phyloP scores from a whole-genome alignment of 2,888 invertebrate species.

The Catocala sponsa region DNA sequence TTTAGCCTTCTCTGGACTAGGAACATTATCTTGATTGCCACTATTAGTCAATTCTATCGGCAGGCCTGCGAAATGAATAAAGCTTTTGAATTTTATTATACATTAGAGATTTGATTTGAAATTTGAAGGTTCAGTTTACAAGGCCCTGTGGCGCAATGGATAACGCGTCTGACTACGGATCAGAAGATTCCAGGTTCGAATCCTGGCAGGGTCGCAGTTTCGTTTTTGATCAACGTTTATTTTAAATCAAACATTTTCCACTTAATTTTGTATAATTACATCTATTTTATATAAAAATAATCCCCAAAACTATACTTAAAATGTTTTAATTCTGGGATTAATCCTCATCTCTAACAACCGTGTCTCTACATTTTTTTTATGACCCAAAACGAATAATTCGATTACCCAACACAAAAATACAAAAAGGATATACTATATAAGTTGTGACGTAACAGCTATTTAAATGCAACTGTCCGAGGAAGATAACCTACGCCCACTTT shows the following conservation, averaged over 20 bases:
- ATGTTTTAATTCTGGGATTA: too few relatives aligned
- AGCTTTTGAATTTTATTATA: not conserved
- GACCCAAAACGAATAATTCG: too few relatives aligned
- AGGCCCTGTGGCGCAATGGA: conserved; percentile 90
- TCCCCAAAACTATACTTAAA: too few relatives aligned
- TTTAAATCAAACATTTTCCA: conserved; percentile 8
- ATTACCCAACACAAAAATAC: too few relatives aligned
- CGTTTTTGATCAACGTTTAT: conserved; percentile 32
- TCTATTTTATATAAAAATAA: too few relatives aligned
- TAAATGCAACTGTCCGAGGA: too few relatives aligned
- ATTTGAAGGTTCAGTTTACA: not conserved
- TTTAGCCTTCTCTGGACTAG: conserved; percentile 69
- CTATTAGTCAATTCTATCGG: conserved; percentile 72
- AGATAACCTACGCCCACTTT: too few relatives aligned
- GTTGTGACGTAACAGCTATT: too few relatives aligned
- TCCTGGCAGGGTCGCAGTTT: conserved; percentile 88
- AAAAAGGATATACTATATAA: too few relatives aligned
- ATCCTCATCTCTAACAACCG: too few relatives aligned
- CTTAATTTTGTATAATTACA: too few relatives aligned
- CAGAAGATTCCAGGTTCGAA: conserved; percentile 91
- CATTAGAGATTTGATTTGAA: not conserved
- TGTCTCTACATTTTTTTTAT: too few relatives aligned
- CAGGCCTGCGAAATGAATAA: conserved; percentile 62
- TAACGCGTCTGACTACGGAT: conserved; percentile 92
- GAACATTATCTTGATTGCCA: conserved; percentile 55